Percentiles rank a stretch among this genome's conserved stretches.
Conservation (phyloP, 1,140 invertebrate species). For the Lordiphosa mommai region DNA sequence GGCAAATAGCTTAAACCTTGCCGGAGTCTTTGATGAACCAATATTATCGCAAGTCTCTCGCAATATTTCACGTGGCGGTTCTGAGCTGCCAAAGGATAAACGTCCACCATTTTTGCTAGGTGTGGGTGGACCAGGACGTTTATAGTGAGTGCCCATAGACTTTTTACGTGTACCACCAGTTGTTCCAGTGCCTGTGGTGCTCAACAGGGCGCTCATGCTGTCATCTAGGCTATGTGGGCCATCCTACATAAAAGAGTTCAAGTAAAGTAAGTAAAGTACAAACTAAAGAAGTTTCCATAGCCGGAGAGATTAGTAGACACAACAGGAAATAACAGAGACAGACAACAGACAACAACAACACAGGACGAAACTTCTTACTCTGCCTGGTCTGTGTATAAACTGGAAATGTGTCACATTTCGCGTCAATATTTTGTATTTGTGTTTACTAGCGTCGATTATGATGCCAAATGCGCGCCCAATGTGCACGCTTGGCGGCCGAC, state of each 20-base stretch:
- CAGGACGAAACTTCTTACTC: neutral
- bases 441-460: slow-evolving; percentile 21
- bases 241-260: slow-evolving; percentile 77
- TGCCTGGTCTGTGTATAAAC: neutral
- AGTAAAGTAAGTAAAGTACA: neutral
- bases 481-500: slow-evolving; percentile 10
- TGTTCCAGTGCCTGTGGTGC: slow-evolving; percentile 71
- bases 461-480: slow-evolving; percentile 24
- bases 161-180: slow-evolving; percentile 80
- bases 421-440: neutral
- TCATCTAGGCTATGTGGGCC: slow-evolving; percentile 83
- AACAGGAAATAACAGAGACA: slow-evolving; percentile 3
- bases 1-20: slow-evolving; percentile 68
- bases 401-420: neutral
- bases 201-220: slow-evolving; percentile 82
- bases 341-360: slow-evolving; percentile 7
- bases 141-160: slow-evolving; percentile 85
- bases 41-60: slow-evolving; percentile 49
- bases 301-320: neutral
- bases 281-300: neutral
- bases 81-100: slow-evolving; percentile 81
- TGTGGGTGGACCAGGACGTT: slow-evolving; percentile 90
- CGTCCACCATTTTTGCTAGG: slow-evolving; percentile 90
- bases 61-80: slow-evolving; percentile 62
- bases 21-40: slow-evolving; percentile 59